These are phyloP conservation scores for Oxyteleia sp. DNA, from an alignment of 2,888 invertebrate species.

Conservation along the genomic window DNA sequence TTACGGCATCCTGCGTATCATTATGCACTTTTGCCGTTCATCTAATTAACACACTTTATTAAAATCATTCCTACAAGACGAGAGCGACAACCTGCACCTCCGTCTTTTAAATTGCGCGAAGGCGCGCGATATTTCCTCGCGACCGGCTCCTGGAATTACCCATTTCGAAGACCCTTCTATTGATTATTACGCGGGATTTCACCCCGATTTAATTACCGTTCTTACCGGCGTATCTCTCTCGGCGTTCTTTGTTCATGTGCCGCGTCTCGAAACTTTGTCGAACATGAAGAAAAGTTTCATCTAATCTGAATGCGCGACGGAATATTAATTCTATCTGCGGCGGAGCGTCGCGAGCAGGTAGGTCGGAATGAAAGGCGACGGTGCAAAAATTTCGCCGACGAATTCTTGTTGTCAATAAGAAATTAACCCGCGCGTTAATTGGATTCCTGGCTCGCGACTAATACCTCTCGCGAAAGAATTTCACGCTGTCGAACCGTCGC, in stretches of 20 bases:
- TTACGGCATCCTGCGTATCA: constrained; percentile 34
- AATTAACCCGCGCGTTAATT: background rate
- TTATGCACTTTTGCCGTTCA: constrained; percentile 51
- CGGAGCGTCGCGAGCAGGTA: no score
- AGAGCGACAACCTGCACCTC: background rate
- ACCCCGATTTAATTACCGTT: constrained; percentile 85
- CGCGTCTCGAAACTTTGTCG: constrained; percentile 41
- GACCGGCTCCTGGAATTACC: constrained; percentile 65
- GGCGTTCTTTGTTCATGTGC: constrained; percentile 28
- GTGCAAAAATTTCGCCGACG: constrained; percentile 5
- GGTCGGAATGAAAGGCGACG: no score
- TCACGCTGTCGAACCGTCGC: background rate
- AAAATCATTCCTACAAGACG: background rate
- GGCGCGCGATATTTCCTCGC: constrained; percentile 1
- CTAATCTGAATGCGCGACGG: constrained; percentile 41
- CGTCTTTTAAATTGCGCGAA: constrained; percentile 28
- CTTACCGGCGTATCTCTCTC: constrained; percentile 77
- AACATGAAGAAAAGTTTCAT: constrained; percentile 41
- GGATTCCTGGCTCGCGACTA: background rate
- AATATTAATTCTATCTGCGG: constrained; percentile 51
- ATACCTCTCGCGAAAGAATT: background rate
- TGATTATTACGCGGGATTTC: constrained; percentile 86
- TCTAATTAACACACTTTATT: constrained; percentile 44
- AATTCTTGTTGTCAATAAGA: constrained; percentile 1
- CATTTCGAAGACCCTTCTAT: constrained; percentile 84